phyloP scores from a whole-genome alignment of 1,140 invertebrate genomes.

The Wasmannia auropunctata region DNA sequence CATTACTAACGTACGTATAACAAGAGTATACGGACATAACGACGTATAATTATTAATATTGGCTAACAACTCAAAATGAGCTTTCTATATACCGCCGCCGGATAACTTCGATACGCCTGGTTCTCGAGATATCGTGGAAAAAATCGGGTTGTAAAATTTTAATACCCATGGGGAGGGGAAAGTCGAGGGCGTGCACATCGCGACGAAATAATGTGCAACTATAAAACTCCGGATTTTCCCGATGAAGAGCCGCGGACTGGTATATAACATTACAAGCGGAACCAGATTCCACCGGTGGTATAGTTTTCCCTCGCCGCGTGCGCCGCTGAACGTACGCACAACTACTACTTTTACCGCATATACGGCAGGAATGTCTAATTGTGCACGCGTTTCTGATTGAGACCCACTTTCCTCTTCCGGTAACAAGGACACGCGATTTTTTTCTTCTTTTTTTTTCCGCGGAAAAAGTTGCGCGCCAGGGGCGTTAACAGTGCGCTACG shows the following conservation, averaged over 20 bases:
- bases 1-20: neutral
- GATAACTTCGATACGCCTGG: neutral
- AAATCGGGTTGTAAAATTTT: neutral
- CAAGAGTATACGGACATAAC: neutral
- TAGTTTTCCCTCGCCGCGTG: conserved; percentile 38
- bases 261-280: neutral
- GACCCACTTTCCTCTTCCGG: conserved; percentile 60
- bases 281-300: conserved; percentile 9
- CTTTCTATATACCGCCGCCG: neutral
- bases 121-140: neutral
- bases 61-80: neutral
- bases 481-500: neutral
- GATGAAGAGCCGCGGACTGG: neutral
- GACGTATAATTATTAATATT: neutral
- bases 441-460: neutral
- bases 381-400: conserved; percentile 43
- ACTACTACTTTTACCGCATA: conserved; percentile 43
- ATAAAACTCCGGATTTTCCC: conserved; percentile 13
- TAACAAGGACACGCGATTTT: conserved; percentile 28
- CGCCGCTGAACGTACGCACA: conserved; percentile 4
- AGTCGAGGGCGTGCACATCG: neutral
- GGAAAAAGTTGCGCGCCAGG: neutral
- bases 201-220: neutral
- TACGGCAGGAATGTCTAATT: conserved; percentile 52
- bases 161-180: neutral